Evolutionary conservation across 1,140 invertebrate species (phyloP).

Genomic region (Drosophila ananassae): DNA sequence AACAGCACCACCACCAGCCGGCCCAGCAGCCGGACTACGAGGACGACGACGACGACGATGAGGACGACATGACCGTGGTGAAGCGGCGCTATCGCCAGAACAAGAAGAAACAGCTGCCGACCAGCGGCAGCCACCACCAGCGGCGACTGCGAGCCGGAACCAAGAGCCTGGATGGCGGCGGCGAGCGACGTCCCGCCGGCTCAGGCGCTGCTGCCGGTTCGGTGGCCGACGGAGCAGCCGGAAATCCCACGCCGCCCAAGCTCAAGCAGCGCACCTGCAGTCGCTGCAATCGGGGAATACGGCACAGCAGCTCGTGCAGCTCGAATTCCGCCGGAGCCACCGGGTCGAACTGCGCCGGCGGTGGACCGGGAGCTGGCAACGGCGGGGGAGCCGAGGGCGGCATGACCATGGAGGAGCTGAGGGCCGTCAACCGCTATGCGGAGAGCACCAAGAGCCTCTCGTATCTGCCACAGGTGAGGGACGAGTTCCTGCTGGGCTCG

Average conservation of each 20-base stretch:
- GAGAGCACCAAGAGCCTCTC: constrained; percentile 96
- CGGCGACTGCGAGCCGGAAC: constrained; percentile 70
- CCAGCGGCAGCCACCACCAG: constrained; percentile 66
- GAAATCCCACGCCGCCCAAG: constrained; percentile 36
- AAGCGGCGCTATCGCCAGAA: constrained; percentile 81
- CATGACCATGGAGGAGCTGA: constrained; percentile 92
- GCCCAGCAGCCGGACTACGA: constrained; percentile 54
- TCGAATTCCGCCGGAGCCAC: constrained; percentile 86
- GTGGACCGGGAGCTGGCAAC: constrained; percentile 86
- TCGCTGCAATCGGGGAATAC: constrained; percentile 79
- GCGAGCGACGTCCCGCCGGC: constrained; percentile 39
- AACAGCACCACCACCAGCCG: constrained; percentile 29
- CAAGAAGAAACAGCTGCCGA: constrained; percentile 67
- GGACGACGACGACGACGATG: constrained; percentile 76
- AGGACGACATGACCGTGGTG: constrained; percentile 65
- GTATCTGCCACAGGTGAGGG: constrained; percentile 93
- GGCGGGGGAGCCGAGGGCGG: constrained; percentile 72
- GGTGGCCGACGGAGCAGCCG: constrained; percentile 12
- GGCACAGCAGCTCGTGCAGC: constrained; percentile 86
- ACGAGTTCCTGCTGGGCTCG: constrained; percentile 81
- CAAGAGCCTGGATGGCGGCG: constrained; percentile 69
- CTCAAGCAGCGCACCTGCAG: constrained; percentile 70
- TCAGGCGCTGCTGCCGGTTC: constrained; percentile 15
- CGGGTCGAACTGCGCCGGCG: constrained; percentile 83
- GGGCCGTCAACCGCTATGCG: constrained; percentile 94